Evolutionary conservation across 2,113 vertebrate genomes (phyloP).

Genomic region (Castor canadensis): DNA sequence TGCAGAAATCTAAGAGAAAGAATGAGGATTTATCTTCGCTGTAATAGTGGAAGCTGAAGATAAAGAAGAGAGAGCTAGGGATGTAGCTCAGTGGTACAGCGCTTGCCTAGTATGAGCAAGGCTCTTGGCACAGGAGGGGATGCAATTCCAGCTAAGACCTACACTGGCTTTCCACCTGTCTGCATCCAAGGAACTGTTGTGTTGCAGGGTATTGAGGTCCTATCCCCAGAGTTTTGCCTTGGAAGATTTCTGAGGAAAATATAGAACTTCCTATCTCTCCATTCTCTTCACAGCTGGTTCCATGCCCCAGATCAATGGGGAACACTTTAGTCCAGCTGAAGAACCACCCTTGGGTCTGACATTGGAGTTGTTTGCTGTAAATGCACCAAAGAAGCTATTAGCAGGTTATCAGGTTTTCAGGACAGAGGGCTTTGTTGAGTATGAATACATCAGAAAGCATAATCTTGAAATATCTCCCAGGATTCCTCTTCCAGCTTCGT

Average conservation of each 20-base stretch:
- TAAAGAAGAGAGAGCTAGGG: neutral
- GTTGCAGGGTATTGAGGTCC: neutral
- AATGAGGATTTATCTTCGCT: neutral
- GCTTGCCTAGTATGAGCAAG: no score
- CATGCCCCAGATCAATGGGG: neutral
- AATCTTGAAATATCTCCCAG: neutral
- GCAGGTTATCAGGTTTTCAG: slow-evolving; percentile 91
- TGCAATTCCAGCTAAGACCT: neutral
- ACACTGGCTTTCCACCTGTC: neutral
- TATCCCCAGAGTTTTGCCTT: neutral
- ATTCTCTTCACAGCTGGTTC: neutral
- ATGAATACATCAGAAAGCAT: slow-evolving; percentile 88
- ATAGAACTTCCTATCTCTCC: neutral
- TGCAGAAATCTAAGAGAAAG: slow-evolving; percentile 10
- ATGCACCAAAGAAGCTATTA: slow-evolving; percentile 89
- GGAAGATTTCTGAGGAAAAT: neutral
- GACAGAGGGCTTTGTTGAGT: slow-evolving; percentile 92
- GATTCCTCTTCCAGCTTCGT: slow-evolving; percentile 41
- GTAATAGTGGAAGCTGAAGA: neutral
- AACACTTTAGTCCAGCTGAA: neutral
- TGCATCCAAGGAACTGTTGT: neutral
- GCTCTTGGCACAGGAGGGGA: neutral
- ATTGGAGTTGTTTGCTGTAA: slow-evolving; percentile 86
- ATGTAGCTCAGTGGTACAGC: no score
- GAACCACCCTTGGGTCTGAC: slow-evolving; percentile 85